Evolutionary conservation across 2,888 invertebrate genomes (phyloP).

Genomic region (Tanypteryx hageni): DNA sequence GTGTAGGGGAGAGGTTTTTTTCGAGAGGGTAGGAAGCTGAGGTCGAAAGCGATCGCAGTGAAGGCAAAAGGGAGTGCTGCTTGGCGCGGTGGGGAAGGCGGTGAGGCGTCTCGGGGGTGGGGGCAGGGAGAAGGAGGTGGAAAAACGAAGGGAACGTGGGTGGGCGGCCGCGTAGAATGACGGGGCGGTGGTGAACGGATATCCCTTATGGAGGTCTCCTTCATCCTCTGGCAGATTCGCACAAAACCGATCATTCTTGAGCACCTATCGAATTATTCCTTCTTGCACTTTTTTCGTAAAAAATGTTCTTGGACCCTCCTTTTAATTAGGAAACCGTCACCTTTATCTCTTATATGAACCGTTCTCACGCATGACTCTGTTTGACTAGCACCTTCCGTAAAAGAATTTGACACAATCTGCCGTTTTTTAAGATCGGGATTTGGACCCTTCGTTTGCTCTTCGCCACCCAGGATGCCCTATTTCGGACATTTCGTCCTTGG

Average conservation of each 20-base stretch:
- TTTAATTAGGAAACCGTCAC: not conserved
- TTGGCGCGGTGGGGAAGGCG: too few species aligned
- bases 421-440: not conserved
- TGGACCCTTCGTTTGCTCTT: not conserved
- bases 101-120: not conserved
- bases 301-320: not conserved
- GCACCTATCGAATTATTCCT: not conserved
- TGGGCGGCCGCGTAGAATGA: not conserved
- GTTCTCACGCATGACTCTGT: not conserved
- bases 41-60: not conserved
- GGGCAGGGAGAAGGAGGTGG: not conserved
- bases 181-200: not conserved
- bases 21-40: not conserved
- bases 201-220: too few species aligned
- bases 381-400: constrained; percentile 50
- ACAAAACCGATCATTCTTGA: not conserved
- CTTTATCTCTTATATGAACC: not conserved
- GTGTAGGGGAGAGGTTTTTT: not conserved
- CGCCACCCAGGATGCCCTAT: not conserved
- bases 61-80: not conserved
- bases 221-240: not conserved
- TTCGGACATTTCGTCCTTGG: not conserved
- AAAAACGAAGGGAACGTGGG: not conserved
- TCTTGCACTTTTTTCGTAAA: not conserved
- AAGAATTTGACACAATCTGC: not conserved